phyloP scores from a whole-genome alignment of 2,797 vertebrate genomes.

The Dendrocincla tyrannina region DNA sequence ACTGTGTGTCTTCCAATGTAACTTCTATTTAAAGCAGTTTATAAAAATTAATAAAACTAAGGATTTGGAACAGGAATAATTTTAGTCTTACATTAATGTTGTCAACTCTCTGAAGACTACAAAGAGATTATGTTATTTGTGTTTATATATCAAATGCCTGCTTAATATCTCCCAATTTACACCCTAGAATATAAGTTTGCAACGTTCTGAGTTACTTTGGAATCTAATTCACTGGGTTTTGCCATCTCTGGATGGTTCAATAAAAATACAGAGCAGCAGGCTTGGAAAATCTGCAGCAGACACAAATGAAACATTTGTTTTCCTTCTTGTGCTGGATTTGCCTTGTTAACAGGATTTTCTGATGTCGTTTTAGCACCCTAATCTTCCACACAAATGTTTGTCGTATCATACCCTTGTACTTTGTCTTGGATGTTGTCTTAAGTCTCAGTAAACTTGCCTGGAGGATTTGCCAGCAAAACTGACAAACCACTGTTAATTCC shows the following conservation, averaged over 20 bases:
- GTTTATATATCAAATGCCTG: conserved; percentile 63
- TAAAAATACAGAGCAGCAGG: background rate
- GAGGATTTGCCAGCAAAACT: conserved; percentile 50
- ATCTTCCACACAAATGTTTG: conserved; percentile 46
- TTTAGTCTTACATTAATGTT: conserved; percentile 69
- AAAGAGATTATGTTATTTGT: conserved; percentile 71
- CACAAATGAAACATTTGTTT: background rate
- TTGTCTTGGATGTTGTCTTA: conserved; percentile 33
- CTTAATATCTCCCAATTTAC: conserved; percentile 61
- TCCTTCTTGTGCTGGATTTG: conserved; percentile 36
- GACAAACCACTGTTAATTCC: background rate
- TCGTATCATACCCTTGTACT: background rate
- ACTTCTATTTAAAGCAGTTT: conserved; percentile 71
- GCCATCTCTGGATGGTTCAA: background rate
- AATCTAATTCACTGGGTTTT: conserved; percentile 22
- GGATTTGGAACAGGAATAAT: conserved; percentile 71
- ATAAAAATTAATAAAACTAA: conserved; percentile 75
- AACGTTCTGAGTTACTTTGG: background rate
- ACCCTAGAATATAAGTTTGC: conserved; percentile 45
- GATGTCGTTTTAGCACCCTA: conserved; percentile 20
- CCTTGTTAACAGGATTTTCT: conserved; percentile 57
- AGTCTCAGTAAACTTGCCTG: conserved; percentile 8
- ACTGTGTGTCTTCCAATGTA: conserved; percentile 53
- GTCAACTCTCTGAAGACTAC: conserved; percentile 55
- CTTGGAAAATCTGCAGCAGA: conserved; percentile 1